Conservation (phyloP, 2,888 invertebrate genomes). For the Athalia rosae region DNA sequence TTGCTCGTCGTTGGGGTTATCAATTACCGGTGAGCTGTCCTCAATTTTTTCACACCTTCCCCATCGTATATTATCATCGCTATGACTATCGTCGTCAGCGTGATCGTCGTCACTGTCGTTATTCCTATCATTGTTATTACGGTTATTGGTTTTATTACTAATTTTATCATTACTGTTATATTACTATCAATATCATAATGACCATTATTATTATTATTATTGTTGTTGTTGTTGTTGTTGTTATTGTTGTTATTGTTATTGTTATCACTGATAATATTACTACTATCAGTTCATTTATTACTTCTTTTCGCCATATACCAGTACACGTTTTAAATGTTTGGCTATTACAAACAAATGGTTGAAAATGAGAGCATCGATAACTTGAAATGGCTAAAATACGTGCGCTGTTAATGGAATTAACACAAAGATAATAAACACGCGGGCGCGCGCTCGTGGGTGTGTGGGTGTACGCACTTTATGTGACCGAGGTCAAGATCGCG, state of each 20-base stretch:
- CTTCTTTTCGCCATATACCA: not conserved
- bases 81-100: not conserved
- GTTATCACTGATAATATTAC: not conserved
- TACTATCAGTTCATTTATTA: too few species aligned
- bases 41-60: too few species aligned
- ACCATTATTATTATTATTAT: slow-evolving; percentile 14
- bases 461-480: not conserved
- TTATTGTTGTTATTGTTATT: not conserved
- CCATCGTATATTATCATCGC: slow-evolving; percentile 1
- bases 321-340: not conserved
- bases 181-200: not conserved
- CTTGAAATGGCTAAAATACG: too few species aligned
- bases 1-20: too few species aligned
- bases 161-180: slow-evolving; percentile 7
- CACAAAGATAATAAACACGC: slow-evolving; percentile 39
- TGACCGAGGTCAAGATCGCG: too few species aligned
- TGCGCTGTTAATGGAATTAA: not conserved
- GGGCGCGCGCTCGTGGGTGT: slow-evolving; percentile 32
- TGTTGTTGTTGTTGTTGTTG: not conserved
- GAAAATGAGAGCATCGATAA: too few species aligned
- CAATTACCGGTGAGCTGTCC: too few species aligned
- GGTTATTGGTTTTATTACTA: not conserved
- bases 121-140: not conserved
- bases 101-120: not conserved
- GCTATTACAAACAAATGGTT: not conserved